Base-by-base conservation (phyloP, 2,797 vertebrate genomes). In the Aotus griseimembra region DNA sequence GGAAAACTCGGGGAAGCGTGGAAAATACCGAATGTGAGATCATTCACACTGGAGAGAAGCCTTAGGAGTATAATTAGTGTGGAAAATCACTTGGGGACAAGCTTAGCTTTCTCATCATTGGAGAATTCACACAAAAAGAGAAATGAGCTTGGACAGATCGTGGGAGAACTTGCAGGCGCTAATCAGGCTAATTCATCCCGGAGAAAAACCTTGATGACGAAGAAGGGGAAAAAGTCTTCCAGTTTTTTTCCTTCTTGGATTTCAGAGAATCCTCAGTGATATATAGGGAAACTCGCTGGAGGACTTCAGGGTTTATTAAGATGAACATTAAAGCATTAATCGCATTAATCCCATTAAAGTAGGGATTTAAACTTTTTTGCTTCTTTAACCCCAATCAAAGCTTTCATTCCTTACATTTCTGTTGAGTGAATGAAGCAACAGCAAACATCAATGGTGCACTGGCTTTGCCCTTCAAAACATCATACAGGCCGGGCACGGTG, bases 141-240 rank as follows among this genome's bases (percentile, higher is more conserved):
- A 58, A n/a, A 75, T 13, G 44, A 72, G 3, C 4, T n/a, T 30
- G 9, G 33, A 4, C 20, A 87, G 52, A 58, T 0, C 28, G 57
- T 36, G 33, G 84, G 81, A 61, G 90, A 28, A 50, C 11, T 30
- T 44, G 84, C 15, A 79, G 41, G 44, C 80, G 33, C 84, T 89
- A 93, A 97, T 93, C 96, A 94, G 41, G 72, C 95, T 73, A 41
- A 93, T 95, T 93, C 88, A 79, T 67, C 8, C 75, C 33, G 19
- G 72, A 97, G 97, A 90, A 92, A 96, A 64, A 64, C n/a, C 90
- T 61, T 88, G 83, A 87, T 72, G 93, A 64, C 41, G 39, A 61
- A 30, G 64, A 39, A 17, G 4, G 55, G 44, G 79, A 92, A 46
- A 85, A 61, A 73, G 41, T 85, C 90, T 92, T 70, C 30, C 22